Conservation (phyloP, 2,113 vertebrate genomes). For the Brienomyrus brachyistius region DNA sequence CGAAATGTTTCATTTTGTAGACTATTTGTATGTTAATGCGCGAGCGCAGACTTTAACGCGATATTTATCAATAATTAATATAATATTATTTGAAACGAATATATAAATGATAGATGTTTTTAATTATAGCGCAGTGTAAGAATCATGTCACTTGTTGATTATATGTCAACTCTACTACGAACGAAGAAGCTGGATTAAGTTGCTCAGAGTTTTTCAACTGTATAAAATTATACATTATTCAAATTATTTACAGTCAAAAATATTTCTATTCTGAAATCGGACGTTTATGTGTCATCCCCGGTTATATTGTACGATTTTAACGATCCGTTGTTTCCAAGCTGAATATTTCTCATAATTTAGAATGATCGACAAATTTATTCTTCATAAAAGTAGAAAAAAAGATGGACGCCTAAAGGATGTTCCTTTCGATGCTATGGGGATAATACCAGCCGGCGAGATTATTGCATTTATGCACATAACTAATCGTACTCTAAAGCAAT, state of each 20-base stretch:
- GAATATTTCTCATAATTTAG: background rate
- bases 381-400: slow-evolving; percentile 54
- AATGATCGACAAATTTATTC: background rate
- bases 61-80: background rate
- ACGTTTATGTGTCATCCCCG: background rate
- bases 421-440: slow-evolving; percentile 57
- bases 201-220: background rate
- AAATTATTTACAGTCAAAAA: background rate
- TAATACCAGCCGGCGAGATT: slow-evolving; percentile 69
- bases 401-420: slow-evolving; percentile 56
- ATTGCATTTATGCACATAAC: slow-evolving; percentile 71
- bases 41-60: background rate
- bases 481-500: slow-evolving; percentile 70
- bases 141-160: background rate
- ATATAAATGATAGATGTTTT: background rate
- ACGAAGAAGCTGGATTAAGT: background rate
- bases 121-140: background rate
- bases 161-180: background rate
- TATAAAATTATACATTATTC: background rate
- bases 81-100: slow-evolving; percentile 8
- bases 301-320: background rate
- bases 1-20: background rate
- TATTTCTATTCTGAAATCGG: background rate
- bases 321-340: background rate
- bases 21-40: background rate